Percentiles rank a stretch among this genome's conserved stretches.
Evolutionary conservation across 2,797 vertebrate species (phyloP).

Genomic region (Catamblyrhynchus diadema): DNA sequence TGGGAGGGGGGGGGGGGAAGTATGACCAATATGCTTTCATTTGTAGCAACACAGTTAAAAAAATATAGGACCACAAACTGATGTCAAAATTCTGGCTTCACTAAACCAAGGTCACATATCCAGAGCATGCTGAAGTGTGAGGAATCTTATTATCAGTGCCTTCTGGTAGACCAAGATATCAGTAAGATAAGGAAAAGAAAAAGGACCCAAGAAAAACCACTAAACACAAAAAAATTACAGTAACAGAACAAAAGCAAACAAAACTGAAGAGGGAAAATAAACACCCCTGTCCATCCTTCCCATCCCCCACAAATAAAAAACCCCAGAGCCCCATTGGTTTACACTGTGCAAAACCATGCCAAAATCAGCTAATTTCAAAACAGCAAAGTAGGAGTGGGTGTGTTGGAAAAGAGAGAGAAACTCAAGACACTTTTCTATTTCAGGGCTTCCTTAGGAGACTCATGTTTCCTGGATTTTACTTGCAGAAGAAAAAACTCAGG

Average conservation of each 20-base stretch:
- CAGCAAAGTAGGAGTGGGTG: neutral
- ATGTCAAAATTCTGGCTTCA: neutral
- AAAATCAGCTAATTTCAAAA: neutral
- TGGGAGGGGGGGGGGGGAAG: too few species aligned
- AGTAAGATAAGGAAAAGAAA: neutral
- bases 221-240: fast-evolving
- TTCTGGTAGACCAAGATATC: neutral
- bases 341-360: fast-evolving
- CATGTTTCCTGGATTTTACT: neutral
- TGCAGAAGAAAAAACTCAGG: neutral
- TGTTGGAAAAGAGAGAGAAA: neutral
- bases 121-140: neutral
- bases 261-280: neutral
- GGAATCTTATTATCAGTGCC: neutral
- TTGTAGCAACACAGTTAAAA: neutral
- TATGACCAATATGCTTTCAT: neutral
- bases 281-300: fast-evolving
- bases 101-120: neutral
- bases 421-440: neutral
- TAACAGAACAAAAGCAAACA: neutral
- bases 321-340: neutral
- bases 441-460: neutral
- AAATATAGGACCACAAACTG: fast-evolving
- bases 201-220: fast-evolving
- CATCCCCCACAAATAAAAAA: fast-evolving